Evolutionary conservation across 2,797 vertebrate genomes (phyloP).

Genomic region (Mus minutoides): DNA sequence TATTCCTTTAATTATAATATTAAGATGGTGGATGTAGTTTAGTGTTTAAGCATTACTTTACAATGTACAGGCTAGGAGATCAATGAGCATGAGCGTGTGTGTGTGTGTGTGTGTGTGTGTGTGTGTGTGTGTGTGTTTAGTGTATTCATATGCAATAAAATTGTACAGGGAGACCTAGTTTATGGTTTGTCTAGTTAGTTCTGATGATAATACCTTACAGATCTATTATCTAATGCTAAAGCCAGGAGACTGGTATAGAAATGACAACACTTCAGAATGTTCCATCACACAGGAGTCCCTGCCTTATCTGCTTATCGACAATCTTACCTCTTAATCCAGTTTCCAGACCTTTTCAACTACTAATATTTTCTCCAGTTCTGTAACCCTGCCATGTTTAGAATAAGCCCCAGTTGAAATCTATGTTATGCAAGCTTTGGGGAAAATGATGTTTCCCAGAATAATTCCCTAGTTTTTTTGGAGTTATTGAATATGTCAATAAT

Average conservation of each 20-base stretch:
- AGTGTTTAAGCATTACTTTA: not conserved
- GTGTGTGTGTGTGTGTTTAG: not conserved
- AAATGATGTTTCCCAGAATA: not conserved
- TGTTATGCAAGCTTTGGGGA: not conserved
- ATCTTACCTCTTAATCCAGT: not conserved
- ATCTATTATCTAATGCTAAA: not conserved
- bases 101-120: not conserved
- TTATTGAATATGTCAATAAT: not conserved
- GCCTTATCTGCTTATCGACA: not conserved
- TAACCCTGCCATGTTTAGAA: not conserved
- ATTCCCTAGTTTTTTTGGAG: not conserved
- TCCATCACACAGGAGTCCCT: not conserved
- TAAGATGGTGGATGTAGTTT: not conserved
- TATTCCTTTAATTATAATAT: not conserved
- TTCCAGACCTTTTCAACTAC: not conserved
- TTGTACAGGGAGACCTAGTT: not conserved
- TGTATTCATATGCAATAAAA: slow-evolving; percentile 23
- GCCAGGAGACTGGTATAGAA: not conserved
- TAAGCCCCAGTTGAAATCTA: not conserved
- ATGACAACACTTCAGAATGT: not conserved
- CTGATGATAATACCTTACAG: not conserved
- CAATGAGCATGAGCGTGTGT: not conserved
- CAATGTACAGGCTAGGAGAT: not conserved
- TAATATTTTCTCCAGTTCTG: not conserved
- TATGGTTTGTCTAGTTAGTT: not conserved